phyloP scores from a whole-genome alignment of 2,113 vertebrate genomes.

The Anarhynchus alexandrinus region DNA sequence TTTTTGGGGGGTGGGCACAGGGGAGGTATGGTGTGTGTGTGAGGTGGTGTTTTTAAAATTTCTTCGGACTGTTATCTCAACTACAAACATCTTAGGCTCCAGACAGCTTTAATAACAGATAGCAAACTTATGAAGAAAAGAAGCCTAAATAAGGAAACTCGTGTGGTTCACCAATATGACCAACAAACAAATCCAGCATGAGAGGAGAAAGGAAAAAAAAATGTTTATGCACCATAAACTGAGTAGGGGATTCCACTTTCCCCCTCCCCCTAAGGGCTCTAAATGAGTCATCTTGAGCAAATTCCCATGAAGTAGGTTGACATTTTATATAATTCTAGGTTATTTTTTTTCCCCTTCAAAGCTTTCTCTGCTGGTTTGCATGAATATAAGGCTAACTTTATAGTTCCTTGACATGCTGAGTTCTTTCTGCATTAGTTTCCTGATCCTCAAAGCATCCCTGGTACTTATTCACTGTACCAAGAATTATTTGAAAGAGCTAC shows the following conservation, averaged over 20 bases:
- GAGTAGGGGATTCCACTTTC: background rate
- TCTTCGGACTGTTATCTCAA: background rate
- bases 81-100: background rate
- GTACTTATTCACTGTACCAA: background rate
- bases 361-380: background rate
- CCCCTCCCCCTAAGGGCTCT: background rate
- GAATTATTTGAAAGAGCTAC: background rate
- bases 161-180: background rate
- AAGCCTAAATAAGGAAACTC: background rate
- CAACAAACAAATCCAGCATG: background rate
- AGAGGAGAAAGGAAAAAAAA: background rate
- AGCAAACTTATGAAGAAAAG: background rate
- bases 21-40: background rate
- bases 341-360: background rate
- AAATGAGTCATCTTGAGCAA: background rate
- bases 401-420: background rate
- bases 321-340: background rate
- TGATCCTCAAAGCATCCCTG: background rate
- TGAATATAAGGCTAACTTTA: background rate
- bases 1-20: fast-evolving
- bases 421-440: background rate
- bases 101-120: background rate
- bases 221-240: background rate
- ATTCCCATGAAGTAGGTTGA: background rate
- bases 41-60: background rate